Evolutionary conservation across 2,113 vertebrate genomes (phyloP).

Genomic region (Megaceryle torquata): DNA sequence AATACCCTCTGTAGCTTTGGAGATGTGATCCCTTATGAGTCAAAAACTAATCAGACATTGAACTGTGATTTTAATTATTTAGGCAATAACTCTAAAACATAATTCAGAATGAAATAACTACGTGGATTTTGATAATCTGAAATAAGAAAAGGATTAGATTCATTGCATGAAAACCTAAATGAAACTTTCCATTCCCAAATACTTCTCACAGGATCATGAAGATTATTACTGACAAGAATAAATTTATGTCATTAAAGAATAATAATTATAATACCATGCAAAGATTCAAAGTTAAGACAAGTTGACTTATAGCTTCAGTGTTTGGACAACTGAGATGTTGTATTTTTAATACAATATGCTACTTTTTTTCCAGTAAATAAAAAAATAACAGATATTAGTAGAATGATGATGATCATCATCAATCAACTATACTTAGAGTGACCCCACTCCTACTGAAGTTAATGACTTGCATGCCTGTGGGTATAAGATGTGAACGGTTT

Average conservation of each 20-base stretch:
- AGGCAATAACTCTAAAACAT: background rate
- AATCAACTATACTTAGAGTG: background rate
- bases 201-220: background rate
- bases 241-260: background rate
- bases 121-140: background rate
- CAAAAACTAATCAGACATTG: background rate
- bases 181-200: background rate
- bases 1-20: background rate
- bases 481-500: background rate
- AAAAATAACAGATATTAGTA: background rate
- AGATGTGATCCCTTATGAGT: background rate
- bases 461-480: background rate
- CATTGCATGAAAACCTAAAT: background rate
- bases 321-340: background rate
- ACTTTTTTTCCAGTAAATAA: background rate
- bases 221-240: background rate
- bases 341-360: background rate
- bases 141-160: background rate
- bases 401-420: background rate
- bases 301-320: background rate
- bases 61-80: background rate
- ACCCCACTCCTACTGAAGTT: background rate
- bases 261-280: background rate
- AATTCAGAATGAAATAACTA: background rate
- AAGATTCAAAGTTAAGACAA: background rate